phyloP scores from a whole-genome alignment of 2,888 invertebrate genomes.

The Rhagonycha lutea region DNA sequence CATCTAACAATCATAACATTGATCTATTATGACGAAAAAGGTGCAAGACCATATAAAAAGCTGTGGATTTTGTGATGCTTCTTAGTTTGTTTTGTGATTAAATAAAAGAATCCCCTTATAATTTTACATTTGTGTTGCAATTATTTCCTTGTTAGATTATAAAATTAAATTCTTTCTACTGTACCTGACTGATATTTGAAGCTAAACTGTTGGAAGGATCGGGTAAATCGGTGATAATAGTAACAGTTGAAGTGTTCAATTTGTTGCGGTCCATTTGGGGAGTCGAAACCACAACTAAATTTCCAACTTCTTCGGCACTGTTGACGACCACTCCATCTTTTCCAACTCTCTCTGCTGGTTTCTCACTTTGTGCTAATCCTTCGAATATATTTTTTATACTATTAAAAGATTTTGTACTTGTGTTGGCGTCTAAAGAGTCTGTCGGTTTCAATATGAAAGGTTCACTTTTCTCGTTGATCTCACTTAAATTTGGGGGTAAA shows the following conservation, averaged over 20 bases:
- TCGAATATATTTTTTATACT: constrained; percentile 15
- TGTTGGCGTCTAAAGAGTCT: constrained; percentile 13
- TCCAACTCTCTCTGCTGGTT: constrained; percentile 28
- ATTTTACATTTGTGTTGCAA: too few relatives aligned
- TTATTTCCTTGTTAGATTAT: too few relatives aligned
- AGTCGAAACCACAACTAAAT: constrained; percentile 49
- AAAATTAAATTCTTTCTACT: not conserved
- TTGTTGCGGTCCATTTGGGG: constrained; percentile 48
- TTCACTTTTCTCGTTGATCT: constrained; percentile 3
- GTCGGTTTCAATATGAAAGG: not conserved
- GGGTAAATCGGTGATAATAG: constrained; percentile 59
- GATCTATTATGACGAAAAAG: too few relatives aligned
- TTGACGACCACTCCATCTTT: constrained; percentile 44
- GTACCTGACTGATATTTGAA: constrained; percentile 71
- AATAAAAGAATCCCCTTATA: too few relatives aligned
- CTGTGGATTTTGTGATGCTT: too few relatives aligned
- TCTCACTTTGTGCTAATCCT: constrained; percentile 4
- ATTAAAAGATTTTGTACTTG: constrained; percentile 14
- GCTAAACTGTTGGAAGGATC: constrained; percentile 75
- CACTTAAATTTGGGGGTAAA: not conserved
- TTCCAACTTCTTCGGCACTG: constrained; percentile 42
- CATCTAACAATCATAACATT: too few relatives aligned
- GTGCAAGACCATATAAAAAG: too few relatives aligned
- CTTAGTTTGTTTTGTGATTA: too few relatives aligned
- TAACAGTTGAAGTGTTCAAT: constrained; percentile 58